Percentiles rank a stretch among this genome's conserved stretches.
These are phyloP conservation scores for Megaleporinus macrocephalus DNA, from an alignment of 2,113 vertebrate genomes.

Conservation along the genomic window DNA sequence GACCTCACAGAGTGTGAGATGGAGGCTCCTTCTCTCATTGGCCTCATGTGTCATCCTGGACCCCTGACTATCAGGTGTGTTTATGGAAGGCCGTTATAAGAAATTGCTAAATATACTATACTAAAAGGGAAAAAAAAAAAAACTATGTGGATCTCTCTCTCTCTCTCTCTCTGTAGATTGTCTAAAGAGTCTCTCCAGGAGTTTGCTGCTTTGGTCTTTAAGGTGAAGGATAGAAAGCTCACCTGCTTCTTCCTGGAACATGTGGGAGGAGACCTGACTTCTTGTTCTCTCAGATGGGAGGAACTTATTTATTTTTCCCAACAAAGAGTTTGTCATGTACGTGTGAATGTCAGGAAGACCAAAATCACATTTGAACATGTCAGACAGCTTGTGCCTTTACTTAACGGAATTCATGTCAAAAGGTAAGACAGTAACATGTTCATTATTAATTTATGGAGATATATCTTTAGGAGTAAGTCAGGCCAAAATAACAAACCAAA, in stretches of 20 bases:
- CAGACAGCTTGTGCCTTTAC: conserved; percentile 40
- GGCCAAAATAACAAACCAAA: too few species aligned
- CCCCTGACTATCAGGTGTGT: conserved; percentile 42
- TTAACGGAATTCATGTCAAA: conserved; percentile 42
- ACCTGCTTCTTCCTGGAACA: conserved; percentile 46
- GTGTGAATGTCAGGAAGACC: conserved; percentile 50
- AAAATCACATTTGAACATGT: conserved; percentile 13
- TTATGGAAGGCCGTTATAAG: background rate
- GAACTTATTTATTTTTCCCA: conserved; percentile 43
- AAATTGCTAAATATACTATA: background rate
- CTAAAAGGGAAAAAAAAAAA: too few species aligned
- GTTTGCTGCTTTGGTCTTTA: conserved; percentile 45
- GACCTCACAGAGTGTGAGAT: conserved; percentile 39
- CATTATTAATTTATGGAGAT: background rate
- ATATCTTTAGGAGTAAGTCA: too few species aligned
- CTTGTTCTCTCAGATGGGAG: conserved; percentile 49
- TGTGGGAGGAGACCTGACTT: conserved; percentile 41
- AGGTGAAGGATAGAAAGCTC: conserved; percentile 45
- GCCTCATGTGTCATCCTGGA: conserved; percentile 37
- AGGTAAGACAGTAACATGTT: conserved; percentile 15
- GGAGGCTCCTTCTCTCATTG: conserved; percentile 25
- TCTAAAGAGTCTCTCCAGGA: conserved; percentile 36
- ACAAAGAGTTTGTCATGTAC: conserved; percentile 20
- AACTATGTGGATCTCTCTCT: background rate
- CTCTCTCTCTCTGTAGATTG: conserved; percentile 32